phyloP scores from a whole-genome alignment of 1,140 invertebrate species.

The Orius insidiosus region DNA sequence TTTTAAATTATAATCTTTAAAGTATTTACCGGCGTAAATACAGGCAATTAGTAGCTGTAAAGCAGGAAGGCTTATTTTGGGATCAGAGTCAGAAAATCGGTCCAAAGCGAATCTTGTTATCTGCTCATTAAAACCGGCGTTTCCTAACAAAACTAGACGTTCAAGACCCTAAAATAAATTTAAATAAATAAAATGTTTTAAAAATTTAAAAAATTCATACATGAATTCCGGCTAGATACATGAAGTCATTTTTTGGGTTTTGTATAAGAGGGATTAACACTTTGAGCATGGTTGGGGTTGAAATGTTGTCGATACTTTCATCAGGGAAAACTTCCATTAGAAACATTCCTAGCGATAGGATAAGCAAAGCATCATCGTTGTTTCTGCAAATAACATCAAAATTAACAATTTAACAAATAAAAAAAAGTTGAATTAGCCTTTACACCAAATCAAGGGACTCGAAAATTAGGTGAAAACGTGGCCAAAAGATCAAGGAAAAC shows the following conservation, averaged over 20 bases:
- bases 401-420: slow-evolving; percentile 24
- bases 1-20: too few relatives aligned
- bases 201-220: slow-evolving; percentile 12
- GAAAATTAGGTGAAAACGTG: too few relatives aligned
- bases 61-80: slow-evolving; percentile 45
- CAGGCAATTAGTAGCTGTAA: slow-evolving; percentile 58
- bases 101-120: slow-evolving; percentile 57
- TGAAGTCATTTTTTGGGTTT: slow-evolving; percentile 5
- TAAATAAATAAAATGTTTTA: too few relatives aligned
- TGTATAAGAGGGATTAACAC: background rate
- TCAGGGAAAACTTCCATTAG: slow-evolving; percentile 36
- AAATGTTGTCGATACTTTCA: slow-evolving; percentile 8
- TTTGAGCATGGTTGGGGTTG: slow-evolving; percentile 2
- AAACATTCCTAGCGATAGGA: slow-evolving; percentile 45
- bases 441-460: too few relatives aligned
- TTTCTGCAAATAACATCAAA: too few relatives aligned
- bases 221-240: slow-evolving; percentile 19
- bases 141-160: slow-evolving; percentile 42
- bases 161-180: slow-evolving; percentile 57
- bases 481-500: too few relatives aligned
- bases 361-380: slow-evolving; percentile 42
- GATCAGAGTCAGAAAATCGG: slow-evolving; percentile 46
- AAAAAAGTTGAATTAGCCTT: slow-evolving; percentile 13
- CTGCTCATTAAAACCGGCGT: slow-evolving; percentile 41
- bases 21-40: slow-evolving; percentile 67